Evolutionary conservation across 2,113 vertebrate species (phyloP).

Genomic region (Peromyscus leucopus): DNA sequence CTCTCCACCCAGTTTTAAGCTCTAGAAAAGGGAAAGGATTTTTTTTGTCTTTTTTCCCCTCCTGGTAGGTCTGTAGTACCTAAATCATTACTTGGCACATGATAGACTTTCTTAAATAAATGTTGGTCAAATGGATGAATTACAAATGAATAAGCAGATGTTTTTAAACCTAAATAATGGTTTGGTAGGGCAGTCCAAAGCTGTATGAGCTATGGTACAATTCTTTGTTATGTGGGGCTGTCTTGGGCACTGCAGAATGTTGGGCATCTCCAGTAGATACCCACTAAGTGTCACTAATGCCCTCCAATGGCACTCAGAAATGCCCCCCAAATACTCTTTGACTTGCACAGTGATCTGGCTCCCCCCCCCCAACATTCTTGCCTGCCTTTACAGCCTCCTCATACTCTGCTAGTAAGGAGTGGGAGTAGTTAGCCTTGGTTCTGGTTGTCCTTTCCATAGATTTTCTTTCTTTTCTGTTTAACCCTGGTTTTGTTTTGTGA

Average conservation of each 20-base stretch:
- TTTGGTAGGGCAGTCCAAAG: slow-evolving; percentile 41
- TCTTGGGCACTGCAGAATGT: neutral
- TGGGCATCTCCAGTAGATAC: neutral
- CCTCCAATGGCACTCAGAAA: slow-evolving; percentile 54
- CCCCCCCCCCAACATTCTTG: neutral
- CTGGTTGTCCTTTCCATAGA: neutral
- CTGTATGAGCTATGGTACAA: neutral
- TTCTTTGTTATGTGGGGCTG: slow-evolving; percentile 14
- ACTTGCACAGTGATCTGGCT: neutral
- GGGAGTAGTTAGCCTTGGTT: neutral
- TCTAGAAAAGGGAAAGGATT: slow-evolving; percentile 6
- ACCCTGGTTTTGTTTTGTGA: neutral
- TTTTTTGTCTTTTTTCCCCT: neutral
- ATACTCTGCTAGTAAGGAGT: neutral
- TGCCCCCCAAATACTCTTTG: neutral
- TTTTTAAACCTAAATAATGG: slow-evolving; percentile 6
- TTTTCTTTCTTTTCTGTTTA: neutral
- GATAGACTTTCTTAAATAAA: slow-evolving; percentile 41
- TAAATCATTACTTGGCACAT: slow-evolving; percentile 49
- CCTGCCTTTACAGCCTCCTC: neutral
- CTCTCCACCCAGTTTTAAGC: slow-evolving; percentile 6
- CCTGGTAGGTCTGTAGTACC: neutral
- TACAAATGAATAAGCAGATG: neutral
- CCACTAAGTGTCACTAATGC: slow-evolving; percentile 22
- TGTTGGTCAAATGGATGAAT: slow-evolving; percentile 55